Base-by-base conservation (phyloP, 2,113 vertebrate genomes). In the Corydoras sp. region DNA sequence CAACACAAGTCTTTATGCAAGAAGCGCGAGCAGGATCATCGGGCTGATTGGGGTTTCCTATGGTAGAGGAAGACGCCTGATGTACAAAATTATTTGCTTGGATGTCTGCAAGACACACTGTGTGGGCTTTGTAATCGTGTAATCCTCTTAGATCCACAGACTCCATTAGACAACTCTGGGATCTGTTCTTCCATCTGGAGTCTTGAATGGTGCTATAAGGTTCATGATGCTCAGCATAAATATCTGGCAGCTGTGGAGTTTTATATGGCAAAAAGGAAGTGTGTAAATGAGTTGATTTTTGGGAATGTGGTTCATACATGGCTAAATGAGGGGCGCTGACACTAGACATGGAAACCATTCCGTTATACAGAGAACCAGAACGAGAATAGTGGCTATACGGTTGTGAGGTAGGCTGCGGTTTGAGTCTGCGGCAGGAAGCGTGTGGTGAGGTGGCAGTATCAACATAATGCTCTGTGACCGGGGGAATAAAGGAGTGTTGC, bases 361-460 rank as follows among this genome's bases (percentile, higher is more conserved):
- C 86, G 55, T 92, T 88, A 64, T 89, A 91, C 0, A 83, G 76
- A 62, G 85, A 91, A 13, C 87, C 86, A 10, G 89, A 81, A 24
- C 77, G 84, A 24, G 89, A 83, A 0, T 90, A 92, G 9, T 91
- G 76, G 0, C 91, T 91, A 72, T 92, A 92, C 48, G 87, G 85
- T 3, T 89, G 80, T 0, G 90, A 89, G 0, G 87, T 89, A 5
- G 87, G 88, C 30, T 87, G 83, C 49, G 81, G 80, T 70, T 88
- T 35, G 0, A 80, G 73, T 71, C 85, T 84, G 18, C 87, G 87
- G 66, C 84, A 79, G 10, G 79, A 61, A 8, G 77, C 65, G 54
- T 90, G 69, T 0, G 89, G 84, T 60, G 74, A 81, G 58, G 51
- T 72, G 12, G 77, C 59, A 24, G 76, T 79, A 76, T 81, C 18